Conservation (phyloP, 1,140 invertebrate genomes). For the Scaptomyza montana region DNA sequence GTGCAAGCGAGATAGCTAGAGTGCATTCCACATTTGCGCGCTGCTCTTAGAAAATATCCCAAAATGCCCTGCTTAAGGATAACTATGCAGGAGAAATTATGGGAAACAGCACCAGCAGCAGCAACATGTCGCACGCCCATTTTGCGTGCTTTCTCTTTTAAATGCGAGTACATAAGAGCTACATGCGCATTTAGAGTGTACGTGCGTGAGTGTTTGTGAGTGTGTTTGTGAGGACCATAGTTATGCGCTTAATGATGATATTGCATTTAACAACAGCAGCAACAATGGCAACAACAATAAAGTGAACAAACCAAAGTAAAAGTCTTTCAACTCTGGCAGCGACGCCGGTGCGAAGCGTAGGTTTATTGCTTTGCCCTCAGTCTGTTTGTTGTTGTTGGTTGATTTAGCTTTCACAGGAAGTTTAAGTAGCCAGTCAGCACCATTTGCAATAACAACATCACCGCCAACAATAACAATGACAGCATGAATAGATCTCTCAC, state of each 20-base stretch:
- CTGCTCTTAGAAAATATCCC: conserved; percentile 55
- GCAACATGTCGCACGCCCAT: conserved; percentile 60
- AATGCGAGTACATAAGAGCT: conserved; percentile 12
- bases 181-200: conserved; percentile 5
- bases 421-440: conserved; percentile 64
- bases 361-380: too few relatives aligned
- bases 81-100: conserved; percentile 53
- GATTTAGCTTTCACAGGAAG: conserved; percentile 76
- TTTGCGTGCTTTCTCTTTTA: conserved; percentile 37
- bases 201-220: neutral
- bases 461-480: conserved; percentile 19
- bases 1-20: conserved; percentile 52
- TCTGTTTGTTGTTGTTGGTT: conserved; percentile 26
- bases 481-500: neutral
- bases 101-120: neutral
- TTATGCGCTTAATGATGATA: conserved; percentile 80
- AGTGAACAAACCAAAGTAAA: conserved; percentile 47
- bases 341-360: conserved; percentile 6
- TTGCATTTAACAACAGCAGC: conserved; percentile 71
- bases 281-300: conserved; percentile 40
- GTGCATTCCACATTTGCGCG: conserved; percentile 40
- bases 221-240: conserved; percentile 59
- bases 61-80: conserved; percentile 25
- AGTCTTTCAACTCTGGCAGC: conserved; percentile 50
- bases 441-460: conserved; percentile 32